Percentiles rank a stretch among this genome's conserved stretches.
Evolutionary conservation across 1,140 invertebrate species (phyloP).

Genomic region (Drosophila ficusphila): DNA sequence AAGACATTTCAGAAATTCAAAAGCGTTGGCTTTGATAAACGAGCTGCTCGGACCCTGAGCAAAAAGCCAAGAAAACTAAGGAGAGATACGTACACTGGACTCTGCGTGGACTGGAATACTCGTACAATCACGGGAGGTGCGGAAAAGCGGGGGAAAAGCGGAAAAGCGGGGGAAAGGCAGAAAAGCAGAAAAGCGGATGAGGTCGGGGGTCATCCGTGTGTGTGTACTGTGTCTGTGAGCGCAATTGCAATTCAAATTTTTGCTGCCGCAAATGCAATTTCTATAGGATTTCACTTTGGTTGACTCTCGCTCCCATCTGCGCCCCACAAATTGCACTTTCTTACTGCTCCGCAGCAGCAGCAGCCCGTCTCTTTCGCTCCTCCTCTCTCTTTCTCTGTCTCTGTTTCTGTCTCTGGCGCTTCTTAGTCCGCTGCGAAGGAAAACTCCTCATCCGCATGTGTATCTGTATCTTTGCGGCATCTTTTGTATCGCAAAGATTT

Average conservation of each 20-base stretch:
- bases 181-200: background rate
- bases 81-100: background rate
- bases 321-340: conserved; percentile 48
- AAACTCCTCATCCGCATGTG: background rate
- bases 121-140: background rate
- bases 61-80: conserved; percentile 15
- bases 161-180: background rate
- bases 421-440: background rate
- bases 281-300: conserved; percentile 66
- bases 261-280: conserved; percentile 78
- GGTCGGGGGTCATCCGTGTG: background rate
- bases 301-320: conserved; percentile 40
- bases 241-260: conserved; percentile 77
- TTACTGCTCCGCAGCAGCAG: background rate
- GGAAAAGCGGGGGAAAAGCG: background rate
- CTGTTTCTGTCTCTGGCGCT: background rate
- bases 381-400: background rate
- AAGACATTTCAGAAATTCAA: conserved; percentile 78
- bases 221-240: conserved; percentile 9
- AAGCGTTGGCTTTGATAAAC: conserved; percentile 79
- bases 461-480: conserved; percentile 11
- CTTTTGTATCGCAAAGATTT: conserved; percentile 45
- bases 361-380: background rate
- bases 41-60: conserved; percentile 41
- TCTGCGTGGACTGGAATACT: background rate